Conservation (phyloP, 2,113 vertebrate genomes). For the Entomyzon cyanotis region DNA sequence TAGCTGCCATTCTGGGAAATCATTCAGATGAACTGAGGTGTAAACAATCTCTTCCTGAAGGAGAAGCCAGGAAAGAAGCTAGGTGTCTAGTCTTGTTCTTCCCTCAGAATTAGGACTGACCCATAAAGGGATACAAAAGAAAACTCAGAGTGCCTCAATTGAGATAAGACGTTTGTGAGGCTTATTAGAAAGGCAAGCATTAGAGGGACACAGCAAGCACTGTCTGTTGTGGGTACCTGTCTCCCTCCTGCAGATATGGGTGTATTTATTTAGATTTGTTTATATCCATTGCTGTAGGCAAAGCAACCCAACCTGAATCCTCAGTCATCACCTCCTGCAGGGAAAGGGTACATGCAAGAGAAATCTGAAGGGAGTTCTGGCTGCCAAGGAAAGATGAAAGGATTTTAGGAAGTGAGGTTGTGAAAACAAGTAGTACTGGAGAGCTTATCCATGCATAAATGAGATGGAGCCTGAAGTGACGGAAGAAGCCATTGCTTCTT, state of each 20-base stretch:
- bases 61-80: not conserved
- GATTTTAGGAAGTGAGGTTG: constrained; percentile 9
- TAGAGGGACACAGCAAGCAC: not conserved
- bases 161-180: not conserved
- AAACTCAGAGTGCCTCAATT: not conserved
- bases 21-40: not conserved
- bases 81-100: not conserved
- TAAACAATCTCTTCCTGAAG: not conserved
- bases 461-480: constrained; percentile 7
- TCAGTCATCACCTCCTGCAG: not conserved
- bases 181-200: not conserved
- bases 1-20: not conserved
- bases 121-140: not conserved
- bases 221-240: not conserved
- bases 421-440: constrained; percentile 31
- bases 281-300: not conserved
- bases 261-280: not conserved
- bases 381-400: constrained; percentile 32
- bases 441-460: constrained; percentile 34
- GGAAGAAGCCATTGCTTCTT: not conserved
- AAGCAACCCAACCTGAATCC: not conserved
- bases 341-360: not conserved
- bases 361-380: not conserved
- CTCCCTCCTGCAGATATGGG: not conserved
- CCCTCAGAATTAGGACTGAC: not conserved